Evolutionary conservation across 2,888 invertebrate species (phyloP).

Genomic region (Cephus pulcher): DNA sequence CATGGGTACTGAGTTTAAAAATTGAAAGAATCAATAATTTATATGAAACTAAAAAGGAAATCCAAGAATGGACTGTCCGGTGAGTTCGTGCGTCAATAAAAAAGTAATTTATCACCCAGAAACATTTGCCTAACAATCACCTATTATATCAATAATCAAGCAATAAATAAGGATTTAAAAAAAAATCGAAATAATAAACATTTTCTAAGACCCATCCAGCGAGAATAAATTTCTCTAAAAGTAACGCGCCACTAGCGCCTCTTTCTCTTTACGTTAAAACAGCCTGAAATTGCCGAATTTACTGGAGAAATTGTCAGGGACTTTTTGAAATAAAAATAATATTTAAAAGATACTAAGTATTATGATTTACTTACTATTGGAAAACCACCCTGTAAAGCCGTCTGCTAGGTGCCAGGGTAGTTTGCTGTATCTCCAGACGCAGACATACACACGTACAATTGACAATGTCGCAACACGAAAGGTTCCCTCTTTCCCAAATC

Average conservation of each 20-base stretch:
- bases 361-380: conserved; percentile 33
- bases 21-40: background rate
- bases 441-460: conserved; percentile 45
- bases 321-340: background rate
- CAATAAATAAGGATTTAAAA: background rate
- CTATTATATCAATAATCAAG: background rate
- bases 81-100: background rate
- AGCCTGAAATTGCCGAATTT: background rate
- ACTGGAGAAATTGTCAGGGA: background rate
- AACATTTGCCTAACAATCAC: background rate
- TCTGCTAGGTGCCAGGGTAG: conserved; percentile 55
- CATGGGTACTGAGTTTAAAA: background rate
- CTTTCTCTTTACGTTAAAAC: background rate
- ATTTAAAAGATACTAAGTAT: background rate
- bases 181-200: background rate
- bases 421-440: conserved; percentile 48
- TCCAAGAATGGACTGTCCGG: background rate
- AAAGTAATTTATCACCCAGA: background rate
- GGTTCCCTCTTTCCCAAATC: background rate
- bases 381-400: conserved; percentile 38
- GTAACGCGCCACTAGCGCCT: background rate
- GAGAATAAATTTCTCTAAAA: background rate
- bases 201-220: background rate
- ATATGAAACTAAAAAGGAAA: background rate
- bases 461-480: conserved; percentile 3